phyloP scores from a whole-genome alignment of 2,888 invertebrate genomes.

The Aphidius colemani region DNA sequence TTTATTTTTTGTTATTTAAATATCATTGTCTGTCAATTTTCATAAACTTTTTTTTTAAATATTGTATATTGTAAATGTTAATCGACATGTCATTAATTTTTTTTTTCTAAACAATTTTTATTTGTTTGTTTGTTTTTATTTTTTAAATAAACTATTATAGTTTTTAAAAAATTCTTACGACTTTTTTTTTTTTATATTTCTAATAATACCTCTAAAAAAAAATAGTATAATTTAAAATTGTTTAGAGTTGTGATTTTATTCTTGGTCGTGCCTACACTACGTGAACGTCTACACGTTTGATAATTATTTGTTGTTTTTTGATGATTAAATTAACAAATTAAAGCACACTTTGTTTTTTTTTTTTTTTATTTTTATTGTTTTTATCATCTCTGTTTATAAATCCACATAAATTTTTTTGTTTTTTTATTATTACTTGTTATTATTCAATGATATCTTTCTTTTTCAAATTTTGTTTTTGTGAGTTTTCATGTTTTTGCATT shows the following conservation, averaged over 20 bases:
- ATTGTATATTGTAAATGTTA: conserved; percentile 18
- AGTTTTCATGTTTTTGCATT: too few species aligned
- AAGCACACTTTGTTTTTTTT: too few species aligned
- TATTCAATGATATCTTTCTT: background rate
- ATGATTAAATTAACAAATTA: background rate
- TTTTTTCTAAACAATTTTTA: too few species aligned
- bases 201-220: background rate
- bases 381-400: conserved; percentile 27
- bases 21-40: too few species aligned
- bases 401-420: conserved; percentile 25
- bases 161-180: conserved; percentile 27
- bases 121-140: too few species aligned
- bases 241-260: conserved; percentile 28
- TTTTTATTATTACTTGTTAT: background rate
- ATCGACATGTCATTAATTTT: conserved; percentile 17
- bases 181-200: conserved; percentile 15
- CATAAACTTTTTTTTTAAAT: conserved; percentile 5
- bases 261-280: conserved; percentile 34
- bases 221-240: conserved; percentile 1
- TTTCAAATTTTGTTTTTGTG: background rate
- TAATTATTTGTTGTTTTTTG: conserved; percentile 15
- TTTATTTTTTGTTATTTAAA: too few species aligned
- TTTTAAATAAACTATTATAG: background rate
- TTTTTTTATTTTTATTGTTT: conserved; percentile 4
- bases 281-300: conserved; percentile 28